Conservation (phyloP, 2,113 vertebrate species). For the Pedionomus torquatus region DNA sequence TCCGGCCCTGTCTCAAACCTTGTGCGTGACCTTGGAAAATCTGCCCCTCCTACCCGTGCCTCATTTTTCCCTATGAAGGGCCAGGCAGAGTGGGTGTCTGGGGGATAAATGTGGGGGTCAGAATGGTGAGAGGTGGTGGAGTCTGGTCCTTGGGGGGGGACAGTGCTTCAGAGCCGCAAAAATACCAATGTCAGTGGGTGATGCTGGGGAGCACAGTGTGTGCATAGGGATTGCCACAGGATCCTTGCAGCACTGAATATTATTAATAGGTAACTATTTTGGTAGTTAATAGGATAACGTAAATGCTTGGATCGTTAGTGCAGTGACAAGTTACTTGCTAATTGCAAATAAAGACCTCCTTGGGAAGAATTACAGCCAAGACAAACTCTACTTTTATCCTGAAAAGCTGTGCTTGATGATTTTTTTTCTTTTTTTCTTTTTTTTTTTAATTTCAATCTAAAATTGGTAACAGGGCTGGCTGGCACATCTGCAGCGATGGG, state of each 20-base stretch:
- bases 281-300: conserved; percentile 22
- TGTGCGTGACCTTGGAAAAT: conserved; percentile 54
- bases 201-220: not conserved
- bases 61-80: not conserved
- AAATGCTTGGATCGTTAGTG: not conserved
- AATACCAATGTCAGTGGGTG: rapidly evolving
- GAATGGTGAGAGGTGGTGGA: not conserved
- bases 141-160: not conserved
- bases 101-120: rapidly evolving
- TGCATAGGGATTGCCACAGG: not conserved
- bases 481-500: not conserved
- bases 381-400: not conserved
- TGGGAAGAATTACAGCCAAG: not conserved
- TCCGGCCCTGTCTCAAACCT: conserved; percentile 17
- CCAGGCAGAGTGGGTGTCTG: not conserved
- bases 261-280: conserved; percentile 44
- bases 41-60: not conserved
- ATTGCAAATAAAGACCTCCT: conserved; percentile 46
- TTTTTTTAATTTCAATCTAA: not conserved
- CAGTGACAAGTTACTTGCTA: conserved; percentile 36
- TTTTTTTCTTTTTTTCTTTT: not conserved
- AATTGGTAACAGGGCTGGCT: not conserved
- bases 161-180: not conserved
- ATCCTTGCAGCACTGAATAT: not conserved
- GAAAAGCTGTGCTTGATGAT: not conserved